Percentiles rank a stretch among this genome's conserved stretches.
These are phyloP conservation scores for Geococcyx californianus DNA, from an alignment of 2,113 vertebrate genomes.

Conservation along the genomic window DNA sequence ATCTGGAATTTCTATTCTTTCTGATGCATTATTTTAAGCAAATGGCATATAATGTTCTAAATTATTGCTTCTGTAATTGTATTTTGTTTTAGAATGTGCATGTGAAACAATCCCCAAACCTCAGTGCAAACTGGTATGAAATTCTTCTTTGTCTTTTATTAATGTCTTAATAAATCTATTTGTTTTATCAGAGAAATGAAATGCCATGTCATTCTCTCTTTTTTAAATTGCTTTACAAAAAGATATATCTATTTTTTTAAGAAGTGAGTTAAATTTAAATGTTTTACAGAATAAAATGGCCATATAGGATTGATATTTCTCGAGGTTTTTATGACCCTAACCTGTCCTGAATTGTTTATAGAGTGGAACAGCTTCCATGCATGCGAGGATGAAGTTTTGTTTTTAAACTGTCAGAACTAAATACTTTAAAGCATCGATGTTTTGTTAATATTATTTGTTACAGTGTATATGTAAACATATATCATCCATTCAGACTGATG, in stretches of 20 bases:
- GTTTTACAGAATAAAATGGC: background rate
- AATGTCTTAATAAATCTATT: background rate
- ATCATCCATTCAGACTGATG: background rate
- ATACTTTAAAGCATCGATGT: background rate
- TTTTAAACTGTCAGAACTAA: background rate
- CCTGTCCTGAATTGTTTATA: background rate
- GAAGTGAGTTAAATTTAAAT: background rate
- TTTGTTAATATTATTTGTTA: background rate
- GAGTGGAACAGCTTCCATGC: background rate
- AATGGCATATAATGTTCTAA: background rate
- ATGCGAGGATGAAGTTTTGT: background rate
- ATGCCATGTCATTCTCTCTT: background rate
- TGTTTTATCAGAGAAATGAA: background rate
- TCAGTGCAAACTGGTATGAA: slow-evolving; percentile 88
- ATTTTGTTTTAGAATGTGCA: slow-evolving; percentile 86
- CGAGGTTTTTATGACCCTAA: background rate
- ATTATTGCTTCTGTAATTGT: background rate
- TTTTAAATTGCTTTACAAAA: background rate
- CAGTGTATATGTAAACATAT: background rate
- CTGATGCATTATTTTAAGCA: background rate
- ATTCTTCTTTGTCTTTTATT: background rate
- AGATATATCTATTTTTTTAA: background rate
- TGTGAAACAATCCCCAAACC: slow-evolving; percentile 86
- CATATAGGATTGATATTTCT: background rate
- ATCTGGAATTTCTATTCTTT: background rate